phyloP scores from a whole-genome alignment of 2,888 invertebrate genomes.

The Spodoptera exigua region DNA sequence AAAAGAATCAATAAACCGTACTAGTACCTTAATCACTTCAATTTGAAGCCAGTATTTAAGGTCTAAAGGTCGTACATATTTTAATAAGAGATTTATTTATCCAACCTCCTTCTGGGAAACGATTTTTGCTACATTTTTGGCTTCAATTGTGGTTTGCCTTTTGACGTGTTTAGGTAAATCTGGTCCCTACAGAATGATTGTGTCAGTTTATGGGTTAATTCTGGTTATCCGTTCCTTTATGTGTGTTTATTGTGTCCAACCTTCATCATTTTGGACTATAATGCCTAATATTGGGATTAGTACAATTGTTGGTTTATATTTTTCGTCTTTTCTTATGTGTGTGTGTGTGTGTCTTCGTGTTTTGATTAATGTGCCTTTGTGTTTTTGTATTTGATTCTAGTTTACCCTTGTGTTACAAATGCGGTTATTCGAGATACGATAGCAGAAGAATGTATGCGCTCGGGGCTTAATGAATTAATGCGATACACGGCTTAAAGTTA shows the following conservation, averaged over 20 bases:
- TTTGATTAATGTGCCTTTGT: too few species aligned
- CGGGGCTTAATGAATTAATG: too few species aligned
- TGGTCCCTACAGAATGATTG: slow-evolving; percentile 5
- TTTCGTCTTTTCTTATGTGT: too few species aligned
- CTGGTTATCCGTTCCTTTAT: neutral
- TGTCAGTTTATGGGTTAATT: slow-evolving; percentile 18
- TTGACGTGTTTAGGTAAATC: slow-evolving; percentile 34
- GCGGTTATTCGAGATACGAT: too few species aligned
- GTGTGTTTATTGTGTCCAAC: neutral
- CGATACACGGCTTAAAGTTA: too few species aligned
- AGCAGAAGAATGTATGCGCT: too few species aligned
- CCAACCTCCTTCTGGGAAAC: slow-evolving; percentile 17
- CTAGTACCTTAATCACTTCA: slow-evolving; percentile 13
- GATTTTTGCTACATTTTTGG: slow-evolving; percentile 18
- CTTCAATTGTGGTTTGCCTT: slow-evolving; percentile 26
- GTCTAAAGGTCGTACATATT: slow-evolving; percentile 23
- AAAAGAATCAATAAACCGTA: slow-evolving; percentile 35
- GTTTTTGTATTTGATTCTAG: too few species aligned
- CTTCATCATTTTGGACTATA: neutral
- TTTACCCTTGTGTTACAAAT: too few species aligned
- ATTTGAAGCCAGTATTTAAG: slow-evolving; percentile 18
- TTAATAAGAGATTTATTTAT: slow-evolving; percentile 11
- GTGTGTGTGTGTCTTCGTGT: too few species aligned
- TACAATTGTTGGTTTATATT: too few species aligned
- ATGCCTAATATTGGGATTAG: neutral